Evolutionary conservation across 37 sponge, comb jelly and placozoan species (phyloP).

Genomic region (Halichondria panicea): DNA sequence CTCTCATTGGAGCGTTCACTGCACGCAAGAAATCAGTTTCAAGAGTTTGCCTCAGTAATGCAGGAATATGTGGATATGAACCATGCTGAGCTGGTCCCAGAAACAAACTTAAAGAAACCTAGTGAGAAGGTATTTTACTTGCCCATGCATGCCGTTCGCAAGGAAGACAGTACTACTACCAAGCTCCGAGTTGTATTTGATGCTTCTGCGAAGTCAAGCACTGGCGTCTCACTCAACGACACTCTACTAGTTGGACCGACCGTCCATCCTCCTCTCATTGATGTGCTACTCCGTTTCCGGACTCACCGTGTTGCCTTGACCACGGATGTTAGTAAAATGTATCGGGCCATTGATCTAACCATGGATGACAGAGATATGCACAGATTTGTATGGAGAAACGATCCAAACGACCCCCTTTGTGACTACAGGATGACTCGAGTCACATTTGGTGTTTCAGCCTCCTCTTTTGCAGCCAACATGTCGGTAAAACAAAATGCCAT

Average conservation of each 20-base stretch:
- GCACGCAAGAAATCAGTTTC: not conserved
- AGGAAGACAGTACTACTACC: constrained; percentile 17
- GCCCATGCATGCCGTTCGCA: constrained; percentile 14
- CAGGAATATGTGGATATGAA: constrained; percentile 18
- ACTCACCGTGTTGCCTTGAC: constrained; percentile 11
- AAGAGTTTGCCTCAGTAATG: not conserved
- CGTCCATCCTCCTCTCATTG: constrained; percentile 22
- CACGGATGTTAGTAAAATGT: constrained; percentile 8
- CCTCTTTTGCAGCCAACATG: constrained; percentile 18
- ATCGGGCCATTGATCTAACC: not conserved
- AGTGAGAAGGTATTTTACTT: constrained; percentile 4
- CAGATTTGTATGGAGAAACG: constrained; percentile 20
- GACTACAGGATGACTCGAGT: constrained; percentile 31
- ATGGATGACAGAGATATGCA: not conserved
- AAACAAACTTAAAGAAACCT: constrained; percentile 8
- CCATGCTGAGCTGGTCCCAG: constrained; percentile 22
- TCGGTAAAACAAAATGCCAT: constrained; percentile 12
- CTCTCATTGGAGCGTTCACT: constrained; percentile 21
- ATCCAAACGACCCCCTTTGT: not conserved
- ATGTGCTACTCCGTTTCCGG: constrained; percentile 20
- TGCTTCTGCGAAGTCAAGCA: constrained; percentile 24
- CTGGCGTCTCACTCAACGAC: constrained; percentile 29
- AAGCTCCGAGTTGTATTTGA: constrained; percentile 24
- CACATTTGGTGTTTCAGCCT: constrained; percentile 38
- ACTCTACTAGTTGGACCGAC: constrained; percentile 15